Percentiles rank a stretch among this genome's conserved stretches.
phyloP scores from a whole-genome alignment of 2,888 invertebrate genomes.

The Drosophila fulvimacula region DNA sequence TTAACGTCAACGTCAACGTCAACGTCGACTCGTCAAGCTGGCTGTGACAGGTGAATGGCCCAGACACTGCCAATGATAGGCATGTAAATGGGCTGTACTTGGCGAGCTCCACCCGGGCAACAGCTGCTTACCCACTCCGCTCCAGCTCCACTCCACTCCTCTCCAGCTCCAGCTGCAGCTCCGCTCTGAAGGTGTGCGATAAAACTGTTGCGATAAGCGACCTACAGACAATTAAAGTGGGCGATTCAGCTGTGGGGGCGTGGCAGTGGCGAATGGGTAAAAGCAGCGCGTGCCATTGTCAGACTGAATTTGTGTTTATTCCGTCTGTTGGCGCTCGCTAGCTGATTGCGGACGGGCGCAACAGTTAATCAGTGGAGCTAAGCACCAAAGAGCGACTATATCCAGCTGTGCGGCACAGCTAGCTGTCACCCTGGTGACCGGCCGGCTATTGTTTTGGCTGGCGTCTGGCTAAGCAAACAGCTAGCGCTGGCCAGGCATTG shows the following conservation, averaged over 20 bases:
- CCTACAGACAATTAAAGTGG: slow-evolving; percentile 37
- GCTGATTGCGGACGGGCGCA: slow-evolving; percentile 28
- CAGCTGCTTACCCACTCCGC: slow-evolving; percentile 37
- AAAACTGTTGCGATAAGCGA: slow-evolving; percentile 55
- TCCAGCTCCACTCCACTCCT: slow-evolving; percentile 39
- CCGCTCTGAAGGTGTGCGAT: slow-evolving; percentile 44
- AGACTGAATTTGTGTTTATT: slow-evolving; percentile 24
- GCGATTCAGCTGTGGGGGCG: neutral
- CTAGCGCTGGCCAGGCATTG: slow-evolving; percentile 34
- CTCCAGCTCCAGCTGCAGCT: slow-evolving; percentile 35
- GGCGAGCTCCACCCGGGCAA: slow-evolving; percentile 34
- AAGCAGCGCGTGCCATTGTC: slow-evolving; percentile 42
- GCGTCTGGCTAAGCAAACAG: slow-evolving; percentile 42
- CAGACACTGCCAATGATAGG: slow-evolving; percentile 61
- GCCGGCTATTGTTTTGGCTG: slow-evolving; percentile 34
- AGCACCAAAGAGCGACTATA: slow-evolving; percentile 47
- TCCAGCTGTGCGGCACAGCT: slow-evolving; percentile 62
- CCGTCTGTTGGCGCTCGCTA: slow-evolving; percentile 13
- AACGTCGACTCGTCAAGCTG: slow-evolving; percentile 40
- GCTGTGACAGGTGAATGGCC: slow-evolving; percentile 66
- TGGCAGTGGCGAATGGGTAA: slow-evolving; percentile 27
- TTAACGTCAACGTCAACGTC: neutral
- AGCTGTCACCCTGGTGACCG: slow-evolving; percentile 39
- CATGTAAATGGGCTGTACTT: slow-evolving; percentile 59
- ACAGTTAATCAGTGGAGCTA: slow-evolving; percentile 72